Base-by-base conservation (phyloP, 2,888 invertebrate species). In the Balanococcus diminutus region DNA sequence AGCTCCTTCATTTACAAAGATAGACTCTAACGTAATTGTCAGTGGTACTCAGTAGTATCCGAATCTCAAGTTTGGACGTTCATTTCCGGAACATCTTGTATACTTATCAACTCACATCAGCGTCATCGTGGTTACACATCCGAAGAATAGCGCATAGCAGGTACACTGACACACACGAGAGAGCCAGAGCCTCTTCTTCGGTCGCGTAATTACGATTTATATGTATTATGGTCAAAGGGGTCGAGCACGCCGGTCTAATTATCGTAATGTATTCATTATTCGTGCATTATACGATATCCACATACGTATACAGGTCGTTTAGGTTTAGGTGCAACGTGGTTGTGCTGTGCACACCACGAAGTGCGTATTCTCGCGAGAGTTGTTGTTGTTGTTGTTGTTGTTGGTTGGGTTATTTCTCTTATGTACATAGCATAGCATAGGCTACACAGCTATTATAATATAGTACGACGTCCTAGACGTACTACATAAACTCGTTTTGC, bases 251-350 rank as follows among this genome's bases (percentile, higher is more conserved):
- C 28, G 67, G 67, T 67, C 67, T 28, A 67, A 67, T 67, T 67
- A 67, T 67, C 28, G 67, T 28, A 67, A 67, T 67, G 67, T 67
- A 67, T 67, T 67, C 67, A 31, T 67, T 67, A 67, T 67, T 67
- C 28, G 67, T 16, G 67, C 56, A 56, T 56, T 56, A 14, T 56
- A 56, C 56, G 56, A 56, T 56, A 56, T 56, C 19, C 22, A 56
- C n/a, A 28, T 67, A 31, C 67, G 28, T 67, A 67, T 67, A 28
- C 67, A 28, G 28, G 28, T 25, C 25, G 67, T 61, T 25, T 25
- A 25, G n/a, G n/a, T n/a, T n/a, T 25, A 16, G 67, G 14, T 28
- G 22, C 25, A 25, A 25, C 22, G 61, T 61, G 56, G 25, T 67
- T 3, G 28, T 28, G 14, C 28, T 8, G 28, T 28, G 4, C 25